Base-by-base conservation (phyloP, 2,113 vertebrate genomes). In the Steatornis caripensis region DNA sequence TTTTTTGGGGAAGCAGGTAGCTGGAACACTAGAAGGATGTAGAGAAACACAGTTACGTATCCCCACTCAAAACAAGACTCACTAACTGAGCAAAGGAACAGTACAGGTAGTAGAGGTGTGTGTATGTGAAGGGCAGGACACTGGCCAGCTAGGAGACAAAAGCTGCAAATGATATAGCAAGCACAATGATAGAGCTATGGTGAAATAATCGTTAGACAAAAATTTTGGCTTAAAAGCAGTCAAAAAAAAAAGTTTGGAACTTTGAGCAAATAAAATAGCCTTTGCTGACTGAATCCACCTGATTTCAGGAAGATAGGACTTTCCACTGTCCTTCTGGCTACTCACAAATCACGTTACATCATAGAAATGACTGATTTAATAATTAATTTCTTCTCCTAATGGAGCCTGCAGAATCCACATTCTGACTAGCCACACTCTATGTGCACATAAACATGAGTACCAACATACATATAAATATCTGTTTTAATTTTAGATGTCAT, bases 401-500 rank as follows among this genome's bases (percentile, higher is more conserved):
- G 85, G 51, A 75, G 48, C 65, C 23, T 93, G 15, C 74, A 89
- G 93, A 83, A 72, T 41, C 15, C 45, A n/a, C 36, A 45, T 69
- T 79, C 53, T 68, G 39, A 71, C 39, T 30, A 80, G 54, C 58
- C 84, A 62, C 45, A 24, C 57, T 57, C 17, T 34, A 51, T 61
- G 16, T 74, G 54, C 78, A 32, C 6, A 0, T 55, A 62, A 88
- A 83, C 57, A 45, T 16, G 46, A 92, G 64, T 54, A 65, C 36
- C 55, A 89, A 49, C 30, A 53, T 30, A 46, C 32, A 58, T 65
- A 71, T 32, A 92, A 82, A 87, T 89, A 84, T 12, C 53, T 69
- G 49, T 1, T 91, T 77, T 91, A 91, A 95, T 90, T 97, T 97
- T 89, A 92, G 86, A 92, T 55, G 72, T 39, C 72, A 53, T 4